Percentiles rank a stretch among this genome's conserved stretches.
phyloP scores from a whole-genome alignment of 2,113 vertebrate genomes.

The Muntiacus reevesi region DNA sequence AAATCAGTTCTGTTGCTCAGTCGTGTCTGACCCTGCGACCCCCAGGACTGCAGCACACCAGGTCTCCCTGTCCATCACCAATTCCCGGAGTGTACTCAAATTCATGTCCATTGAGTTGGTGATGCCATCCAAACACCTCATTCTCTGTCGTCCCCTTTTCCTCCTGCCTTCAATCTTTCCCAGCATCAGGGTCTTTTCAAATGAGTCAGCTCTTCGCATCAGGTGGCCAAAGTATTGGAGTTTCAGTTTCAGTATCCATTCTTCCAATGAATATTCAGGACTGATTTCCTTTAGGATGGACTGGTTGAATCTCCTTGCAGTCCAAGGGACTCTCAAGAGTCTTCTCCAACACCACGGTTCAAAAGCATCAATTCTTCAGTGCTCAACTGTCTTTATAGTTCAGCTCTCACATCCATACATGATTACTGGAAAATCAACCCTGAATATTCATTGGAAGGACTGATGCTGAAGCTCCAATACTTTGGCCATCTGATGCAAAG shows the following conservation, averaged over 20 bases:
- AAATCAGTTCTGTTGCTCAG: not conserved
- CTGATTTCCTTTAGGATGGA: not conserved
- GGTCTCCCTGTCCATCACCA: not conserved
- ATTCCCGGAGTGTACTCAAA: not conserved
- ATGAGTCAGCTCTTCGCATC: not conserved
- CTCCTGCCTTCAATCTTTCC: not conserved
- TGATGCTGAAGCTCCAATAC: not conserved
- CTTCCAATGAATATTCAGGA: not conserved
- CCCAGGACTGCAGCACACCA: not conserved
- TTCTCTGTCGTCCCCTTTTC: not conserved
- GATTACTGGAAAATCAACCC: not conserved
- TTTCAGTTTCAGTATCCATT: not conserved
- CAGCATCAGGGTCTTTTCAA: not conserved
- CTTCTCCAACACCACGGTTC: not conserved
- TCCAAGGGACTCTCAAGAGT: not conserved
- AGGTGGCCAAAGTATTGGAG: not conserved
- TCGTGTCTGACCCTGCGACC: accelerated
- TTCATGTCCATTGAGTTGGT: not conserved
- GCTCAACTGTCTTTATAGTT: not conserved
- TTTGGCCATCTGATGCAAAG: not conserved
- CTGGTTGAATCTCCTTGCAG: not conserved
- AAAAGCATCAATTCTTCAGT: not conserved
- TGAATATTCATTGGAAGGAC: not conserved
- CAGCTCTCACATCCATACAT: not conserved
- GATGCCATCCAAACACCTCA: not conserved